phyloP scores from a whole-genome alignment of 2,888 invertebrate species.

The Rhopalosiphum nymphaeae region DNA sequence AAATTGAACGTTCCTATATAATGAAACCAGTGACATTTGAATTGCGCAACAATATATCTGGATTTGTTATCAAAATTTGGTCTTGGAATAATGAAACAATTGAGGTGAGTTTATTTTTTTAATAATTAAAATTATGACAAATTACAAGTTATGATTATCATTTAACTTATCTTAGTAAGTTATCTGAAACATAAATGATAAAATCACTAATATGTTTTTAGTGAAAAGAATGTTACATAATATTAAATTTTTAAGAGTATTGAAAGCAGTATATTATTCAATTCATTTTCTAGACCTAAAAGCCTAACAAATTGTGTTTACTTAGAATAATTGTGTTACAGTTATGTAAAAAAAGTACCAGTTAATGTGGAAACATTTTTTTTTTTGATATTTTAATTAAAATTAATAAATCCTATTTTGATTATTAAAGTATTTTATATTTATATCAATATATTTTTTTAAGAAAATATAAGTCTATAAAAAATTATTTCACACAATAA shows the following conservation, averaged over 20 bases:
- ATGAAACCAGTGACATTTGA: constrained; percentile 58
- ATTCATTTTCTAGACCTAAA: not conserved
- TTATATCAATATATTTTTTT: not conserved
- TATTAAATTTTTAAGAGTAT: not conserved
- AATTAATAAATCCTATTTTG: not conserved
- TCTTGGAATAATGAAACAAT: constrained; percentile 32
- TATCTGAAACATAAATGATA: not conserved
- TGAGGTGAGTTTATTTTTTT: not conserved
- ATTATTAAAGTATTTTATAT: not conserved
- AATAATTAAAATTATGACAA: not conserved
- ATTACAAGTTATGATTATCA: not conserved
- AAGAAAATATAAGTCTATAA: not conserved
- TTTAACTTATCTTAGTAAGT: not conserved
- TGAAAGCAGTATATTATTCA: not conserved
- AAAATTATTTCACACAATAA: not conserved
- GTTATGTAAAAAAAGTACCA: not conserved
- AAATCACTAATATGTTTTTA: not conserved
- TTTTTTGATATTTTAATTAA: not conserved
- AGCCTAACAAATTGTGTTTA: not conserved
- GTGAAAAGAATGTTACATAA: not conserved
- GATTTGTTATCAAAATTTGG: constrained; percentile 58
- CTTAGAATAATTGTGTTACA: not conserved
- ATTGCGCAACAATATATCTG: constrained; percentile 51
- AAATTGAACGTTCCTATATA: constrained; percentile 45
- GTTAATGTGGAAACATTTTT: not conserved